phyloP scores from a whole-genome alignment of 2,888 invertebrate genomes.

The Scelioninae gen. 1 region DNA sequence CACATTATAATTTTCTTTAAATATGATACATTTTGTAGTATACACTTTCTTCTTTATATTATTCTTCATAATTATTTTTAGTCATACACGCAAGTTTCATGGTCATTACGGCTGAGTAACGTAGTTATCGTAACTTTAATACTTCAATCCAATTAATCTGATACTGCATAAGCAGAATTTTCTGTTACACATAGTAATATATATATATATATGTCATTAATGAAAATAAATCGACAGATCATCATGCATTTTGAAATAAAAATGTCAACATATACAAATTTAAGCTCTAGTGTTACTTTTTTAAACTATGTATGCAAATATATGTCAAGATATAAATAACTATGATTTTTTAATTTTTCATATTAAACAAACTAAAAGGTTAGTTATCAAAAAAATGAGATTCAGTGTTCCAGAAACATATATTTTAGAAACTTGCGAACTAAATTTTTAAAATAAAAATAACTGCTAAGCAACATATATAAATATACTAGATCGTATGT shows the following conservation, averaged over 20 bases:
- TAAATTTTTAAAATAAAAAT: constrained; percentile 48
- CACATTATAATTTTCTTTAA: background rate
- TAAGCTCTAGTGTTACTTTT: too few species aligned
- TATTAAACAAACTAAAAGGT: constrained; percentile 2
- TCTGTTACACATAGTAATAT: background rate
- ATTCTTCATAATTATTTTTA: constrained; percentile 25
- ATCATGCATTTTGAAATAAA: background rate
- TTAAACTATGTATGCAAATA: too few species aligned
- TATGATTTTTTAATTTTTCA: background rate
- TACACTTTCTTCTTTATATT: constrained; percentile 18
- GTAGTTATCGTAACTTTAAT: constrained; percentile 15
- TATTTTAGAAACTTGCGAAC: constrained; percentile 18
- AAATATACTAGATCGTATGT: constrained; percentile 21
- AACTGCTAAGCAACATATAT: constrained; percentile 41
- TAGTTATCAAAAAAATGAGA: background rate
- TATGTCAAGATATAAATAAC: too few species aligned
- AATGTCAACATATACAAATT: background rate
- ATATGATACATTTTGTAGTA: background rate
- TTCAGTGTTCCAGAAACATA: background rate
- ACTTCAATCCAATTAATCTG: constrained; percentile 9
- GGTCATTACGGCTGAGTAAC: constrained; percentile 20
- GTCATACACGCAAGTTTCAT: constrained; percentile 29
- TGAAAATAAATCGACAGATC: background rate
- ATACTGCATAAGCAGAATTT: too few species aligned
- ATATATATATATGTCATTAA: background rate